Evolutionary conservation across 2,888 invertebrate species (phyloP).

Genomic region (Himalopsyche japonica): DNA sequence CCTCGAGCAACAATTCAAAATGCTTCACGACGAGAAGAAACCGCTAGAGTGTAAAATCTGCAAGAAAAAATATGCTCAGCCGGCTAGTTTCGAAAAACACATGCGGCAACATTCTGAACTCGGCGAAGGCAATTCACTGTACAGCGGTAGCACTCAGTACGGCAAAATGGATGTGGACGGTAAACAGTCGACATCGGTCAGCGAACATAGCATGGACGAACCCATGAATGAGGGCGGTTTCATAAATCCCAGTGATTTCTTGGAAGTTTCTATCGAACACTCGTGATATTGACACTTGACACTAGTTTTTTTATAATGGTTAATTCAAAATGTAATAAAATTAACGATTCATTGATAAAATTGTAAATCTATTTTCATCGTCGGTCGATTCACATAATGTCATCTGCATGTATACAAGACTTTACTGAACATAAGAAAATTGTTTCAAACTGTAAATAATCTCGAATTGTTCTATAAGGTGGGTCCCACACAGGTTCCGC

Average conservation of each 20-base stretch:
- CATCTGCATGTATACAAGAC: too few species aligned
- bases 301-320: background rate
- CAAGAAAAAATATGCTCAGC: constrained; percentile 39
- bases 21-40: constrained; percentile 14
- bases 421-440: too few species aligned
- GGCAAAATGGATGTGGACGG: constrained; percentile 13
- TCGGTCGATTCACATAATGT: too few species aligned
- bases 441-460: too few species aligned
- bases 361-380: background rate
- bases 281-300: constrained; percentile 18
- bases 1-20: background rate
- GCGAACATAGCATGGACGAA: background rate
- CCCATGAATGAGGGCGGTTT: constrained; percentile 16
- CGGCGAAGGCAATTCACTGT: constrained; percentile 22
- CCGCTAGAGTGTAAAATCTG: constrained; percentile 38
- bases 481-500: too few species aligned
- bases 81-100: constrained; percentile 40
- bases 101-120: constrained; percentile 38
- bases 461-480: too few species aligned
- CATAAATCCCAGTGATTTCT: constrained; percentile 39
- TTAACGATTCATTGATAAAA: background rate
- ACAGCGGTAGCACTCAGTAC: constrained; percentile 3
- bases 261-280: constrained; percentile 40
- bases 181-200: background rate
- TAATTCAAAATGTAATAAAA: background rate